These are phyloP conservation scores for Lycocorax pyrrhopterus DNA, from an alignment of 2,113 vertebrate genomes.

Conservation along the genomic window DNA sequence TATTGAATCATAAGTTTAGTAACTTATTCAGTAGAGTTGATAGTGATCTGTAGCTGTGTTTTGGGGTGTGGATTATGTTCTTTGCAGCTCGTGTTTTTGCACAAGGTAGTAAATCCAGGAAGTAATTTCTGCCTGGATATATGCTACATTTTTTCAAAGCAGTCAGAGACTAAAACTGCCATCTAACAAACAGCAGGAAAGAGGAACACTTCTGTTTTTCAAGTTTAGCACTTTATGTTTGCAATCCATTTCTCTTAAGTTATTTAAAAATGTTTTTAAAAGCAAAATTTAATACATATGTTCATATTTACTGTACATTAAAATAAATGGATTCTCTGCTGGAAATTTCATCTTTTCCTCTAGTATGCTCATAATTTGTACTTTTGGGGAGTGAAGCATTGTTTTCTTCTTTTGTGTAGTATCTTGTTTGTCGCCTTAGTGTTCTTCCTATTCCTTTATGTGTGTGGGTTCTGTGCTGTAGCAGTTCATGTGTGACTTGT, in stretches of 20 bases:
- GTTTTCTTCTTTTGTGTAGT: background rate
- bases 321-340: conserved; percentile 1
- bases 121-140: background rate
- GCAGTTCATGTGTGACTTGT: background rate
- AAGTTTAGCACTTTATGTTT: background rate
- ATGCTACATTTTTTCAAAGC: background rate
- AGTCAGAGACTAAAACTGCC: conserved; percentile 33
- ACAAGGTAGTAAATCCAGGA: conserved; percentile 27
- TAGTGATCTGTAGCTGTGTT: background rate
- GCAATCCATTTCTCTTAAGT: background rate
- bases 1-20: background rate
- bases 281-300: background rate
- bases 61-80: background rate
- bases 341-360: background rate
- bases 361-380: conserved; percentile 2
- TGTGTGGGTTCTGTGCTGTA: background rate
- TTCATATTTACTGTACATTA: background rate
- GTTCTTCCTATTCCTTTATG: background rate
- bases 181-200: background rate
- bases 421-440: background rate
- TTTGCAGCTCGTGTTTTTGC: conserved; percentile 41
- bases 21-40: background rate
- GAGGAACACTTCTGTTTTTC: background rate
- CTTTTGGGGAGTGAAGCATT: background rate
- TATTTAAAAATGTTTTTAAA: background rate